Conservation (phyloP, 1,140 invertebrate genomes). For the Psix sp. region DNA sequence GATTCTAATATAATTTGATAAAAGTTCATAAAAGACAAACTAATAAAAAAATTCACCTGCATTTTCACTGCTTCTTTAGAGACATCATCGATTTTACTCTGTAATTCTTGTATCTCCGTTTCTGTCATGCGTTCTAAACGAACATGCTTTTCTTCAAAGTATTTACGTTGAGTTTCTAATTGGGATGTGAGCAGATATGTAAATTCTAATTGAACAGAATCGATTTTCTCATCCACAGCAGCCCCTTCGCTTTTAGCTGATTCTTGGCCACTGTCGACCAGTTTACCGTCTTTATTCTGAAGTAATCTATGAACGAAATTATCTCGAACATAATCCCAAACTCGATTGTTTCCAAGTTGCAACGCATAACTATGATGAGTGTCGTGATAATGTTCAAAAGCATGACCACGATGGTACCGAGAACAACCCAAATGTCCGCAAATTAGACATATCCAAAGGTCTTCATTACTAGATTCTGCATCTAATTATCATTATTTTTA, state of each 20-base stretch:
- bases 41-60: slow-evolving; percentile 63
- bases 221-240: slow-evolving; percentile 90
- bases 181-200: slow-evolving; percentile 98
- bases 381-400: slow-evolving; percentile 91
- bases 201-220: slow-evolving; percentile 96
- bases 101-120: slow-evolving; percentile 76
- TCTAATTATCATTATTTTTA: slow-evolving; percentile 39
- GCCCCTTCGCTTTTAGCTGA: slow-evolving; percentile 72
- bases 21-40: background rate
- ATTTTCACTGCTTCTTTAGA: slow-evolving; percentile 71
- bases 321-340: slow-evolving; percentile 98
- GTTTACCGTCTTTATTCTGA: slow-evolving; percentile 98
- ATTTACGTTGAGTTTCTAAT: slow-evolving; percentile 94
- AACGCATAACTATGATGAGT: slow-evolving; percentile 98
- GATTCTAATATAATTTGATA: slow-evolving; percentile 3
- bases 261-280: slow-evolving; percentile 83
- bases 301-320: slow-evolving; percentile 98
- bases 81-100: slow-evolving; percentile 75
- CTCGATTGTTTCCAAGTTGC: slow-evolving; percentile 95
- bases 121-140: slow-evolving; percentile 79
- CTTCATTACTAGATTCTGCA: slow-evolving; percentile 81
- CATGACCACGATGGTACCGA: slow-evolving; percentile 84
- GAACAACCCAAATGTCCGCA: slow-evolving; percentile 98
- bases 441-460: slow-evolving; percentile 98
- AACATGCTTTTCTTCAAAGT: slow-evolving; percentile 91